Conservation (phyloP, 2,888 invertebrate genomes). For the Ariolimax columbianus region DNA sequence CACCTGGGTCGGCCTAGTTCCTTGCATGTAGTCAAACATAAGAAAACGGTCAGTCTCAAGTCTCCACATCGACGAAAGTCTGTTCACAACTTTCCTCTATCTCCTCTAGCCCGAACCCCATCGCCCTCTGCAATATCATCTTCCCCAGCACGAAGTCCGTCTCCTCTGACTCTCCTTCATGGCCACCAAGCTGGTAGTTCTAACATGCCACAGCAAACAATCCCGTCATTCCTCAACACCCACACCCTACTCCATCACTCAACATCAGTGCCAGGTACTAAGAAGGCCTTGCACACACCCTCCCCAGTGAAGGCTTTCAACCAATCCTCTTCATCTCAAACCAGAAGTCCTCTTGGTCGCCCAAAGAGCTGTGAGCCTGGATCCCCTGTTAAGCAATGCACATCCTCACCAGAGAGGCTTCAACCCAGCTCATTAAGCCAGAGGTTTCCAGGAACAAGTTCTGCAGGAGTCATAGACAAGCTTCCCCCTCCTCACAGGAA, state of each 20-base stretch:
- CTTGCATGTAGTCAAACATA: conserved; percentile 96
- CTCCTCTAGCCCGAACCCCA: conserved; percentile 95
- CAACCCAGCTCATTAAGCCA: conserved; percentile 87
- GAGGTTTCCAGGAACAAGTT: not conserved
- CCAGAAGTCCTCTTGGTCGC: conserved; percentile 75
- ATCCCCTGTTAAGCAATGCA: conserved; percentile 91
- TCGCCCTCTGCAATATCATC: conserved; percentile 89
- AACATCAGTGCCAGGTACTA: conserved; percentile 80
- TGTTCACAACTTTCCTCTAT: conserved; percentile 95
- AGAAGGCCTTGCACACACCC: conserved; percentile 35
- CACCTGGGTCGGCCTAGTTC: conserved; percentile 93
- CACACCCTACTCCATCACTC: conserved; percentile 85
- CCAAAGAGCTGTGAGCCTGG: conserved; percentile 92
- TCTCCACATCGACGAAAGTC: conserved; percentile 89
- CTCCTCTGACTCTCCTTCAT: conserved; percentile 85
- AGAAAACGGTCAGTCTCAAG: conserved; percentile 84
- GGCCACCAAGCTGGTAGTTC: conserved; percentile 76
- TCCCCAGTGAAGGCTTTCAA: conserved; percentile 23
- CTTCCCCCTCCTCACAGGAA: conserved; percentile 52
- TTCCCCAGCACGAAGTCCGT: conserved; percentile 91
- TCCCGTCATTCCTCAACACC: conserved; percentile 75
- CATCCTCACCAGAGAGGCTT: conserved; percentile 93
- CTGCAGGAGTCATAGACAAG: conserved; percentile 31
- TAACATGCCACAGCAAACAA: conserved; percentile 76
- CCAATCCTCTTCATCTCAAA: conserved; percentile 39